A percentile compares a stretch with the other conserved stretches of the same genome.
These are phyloP conservation scores for Microhierax caerulescens DNA, from an alignment of 2,797 vertebrate genomes.

Conservation along the genomic window DNA sequence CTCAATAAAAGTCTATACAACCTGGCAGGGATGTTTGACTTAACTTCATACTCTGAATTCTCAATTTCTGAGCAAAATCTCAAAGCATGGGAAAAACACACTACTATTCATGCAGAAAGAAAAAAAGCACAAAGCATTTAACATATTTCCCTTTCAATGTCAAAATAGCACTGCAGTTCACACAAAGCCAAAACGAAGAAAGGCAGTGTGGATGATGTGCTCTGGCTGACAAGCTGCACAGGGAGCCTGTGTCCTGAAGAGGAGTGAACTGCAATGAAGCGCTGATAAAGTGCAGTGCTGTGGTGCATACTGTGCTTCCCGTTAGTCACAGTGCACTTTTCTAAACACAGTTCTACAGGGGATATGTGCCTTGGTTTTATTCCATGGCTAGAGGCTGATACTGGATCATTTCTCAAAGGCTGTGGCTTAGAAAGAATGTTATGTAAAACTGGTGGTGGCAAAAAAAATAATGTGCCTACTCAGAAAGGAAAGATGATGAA, in stretches of 20 bases:
- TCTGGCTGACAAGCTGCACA: accelerated
- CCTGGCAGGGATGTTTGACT: background rate
- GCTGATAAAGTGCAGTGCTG: background rate
- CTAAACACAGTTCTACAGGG: background rate
- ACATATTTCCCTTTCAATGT: background rate
- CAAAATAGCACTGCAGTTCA: background rate
- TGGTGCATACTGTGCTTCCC: accelerated
- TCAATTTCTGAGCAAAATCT: background rate
- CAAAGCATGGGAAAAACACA: background rate
- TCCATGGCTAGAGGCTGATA: background rate
- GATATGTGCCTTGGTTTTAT: background rate
- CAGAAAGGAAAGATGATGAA: background rate
- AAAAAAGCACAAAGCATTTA: background rate
- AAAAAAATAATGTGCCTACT: background rate
- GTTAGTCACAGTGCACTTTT: background rate
- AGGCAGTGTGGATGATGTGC: background rate
- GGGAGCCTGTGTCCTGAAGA: background rate
- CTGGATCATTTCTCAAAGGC: background rate
- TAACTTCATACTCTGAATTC: background rate
- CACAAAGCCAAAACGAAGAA: background rate
- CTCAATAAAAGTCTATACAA: background rate
- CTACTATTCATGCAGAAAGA: background rate
- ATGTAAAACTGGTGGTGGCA: background rate
- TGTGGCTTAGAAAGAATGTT: background rate
- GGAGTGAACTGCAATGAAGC: background rate